Conservation (phyloP, 2,888 invertebrate species). For the Eupithecia tripunctaria region DNA sequence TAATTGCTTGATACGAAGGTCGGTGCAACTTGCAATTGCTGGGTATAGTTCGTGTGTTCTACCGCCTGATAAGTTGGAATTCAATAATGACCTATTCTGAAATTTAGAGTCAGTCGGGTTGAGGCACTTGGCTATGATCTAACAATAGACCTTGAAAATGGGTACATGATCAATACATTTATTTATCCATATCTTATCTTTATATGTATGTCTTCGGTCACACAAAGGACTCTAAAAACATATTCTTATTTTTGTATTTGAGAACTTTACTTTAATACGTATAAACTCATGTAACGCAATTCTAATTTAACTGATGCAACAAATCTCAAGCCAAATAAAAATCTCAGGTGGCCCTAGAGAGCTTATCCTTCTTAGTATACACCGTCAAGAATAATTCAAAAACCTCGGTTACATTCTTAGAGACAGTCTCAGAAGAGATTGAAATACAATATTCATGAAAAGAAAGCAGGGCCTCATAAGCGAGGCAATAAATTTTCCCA, state of each 20-base stretch:
- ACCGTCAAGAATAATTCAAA: constrained; percentile 14
- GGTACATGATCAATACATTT: background rate
- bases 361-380: background rate
- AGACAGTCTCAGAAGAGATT: constrained; percentile 41
- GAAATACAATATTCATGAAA: constrained; percentile 49
- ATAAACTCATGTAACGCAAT: background rate
- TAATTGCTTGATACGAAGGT: constrained; percentile 28
- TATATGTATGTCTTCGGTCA: background rate
- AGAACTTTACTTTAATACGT: no score
- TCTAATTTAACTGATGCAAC: constrained; percentile 3
- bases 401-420: constrained; percentile 16
- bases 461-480: constrained; percentile 46
- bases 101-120: background rate
- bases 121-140: background rate
- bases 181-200: background rate
- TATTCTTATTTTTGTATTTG: no score
- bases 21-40: constrained; percentile 25
- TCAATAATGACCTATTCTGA: background rate
- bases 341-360: background rate
- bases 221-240: no score
- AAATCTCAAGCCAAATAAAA: background rate
- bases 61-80: background rate
- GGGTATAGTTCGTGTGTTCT: background rate
- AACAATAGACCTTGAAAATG: background rate
- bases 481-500: constrained; percentile 45